Conservation (phyloP, 2,113 vertebrate species). For the Dicaeum eximium region DNA sequence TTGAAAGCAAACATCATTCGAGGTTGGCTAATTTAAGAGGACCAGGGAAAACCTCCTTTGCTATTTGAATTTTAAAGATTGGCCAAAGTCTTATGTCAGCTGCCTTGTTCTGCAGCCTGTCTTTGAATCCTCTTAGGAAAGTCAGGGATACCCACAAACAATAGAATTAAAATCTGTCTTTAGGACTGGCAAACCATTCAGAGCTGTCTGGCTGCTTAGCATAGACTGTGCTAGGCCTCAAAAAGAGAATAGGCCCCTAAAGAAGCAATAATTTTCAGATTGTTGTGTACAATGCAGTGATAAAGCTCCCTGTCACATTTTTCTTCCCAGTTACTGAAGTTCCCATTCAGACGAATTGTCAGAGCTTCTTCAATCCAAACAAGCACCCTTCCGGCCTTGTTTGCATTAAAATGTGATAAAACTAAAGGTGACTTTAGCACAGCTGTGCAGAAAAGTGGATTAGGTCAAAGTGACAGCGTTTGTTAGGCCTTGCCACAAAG, state of each 20-base stretch:
- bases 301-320: slow-evolving; percentile 94
- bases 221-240: slow-evolving; percentile 74
- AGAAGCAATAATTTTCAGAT: slow-evolving; percentile 83
- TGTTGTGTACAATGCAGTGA: slow-evolving; percentile 77
- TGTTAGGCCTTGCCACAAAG: slow-evolving; percentile 64
- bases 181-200: slow-evolving; percentile 68
- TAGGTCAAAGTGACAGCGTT: slow-evolving; percentile 84
- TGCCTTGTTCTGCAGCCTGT: slow-evolving; percentile 43
- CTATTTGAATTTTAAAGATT: slow-evolving; percentile 56
- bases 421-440: slow-evolving; percentile 84
- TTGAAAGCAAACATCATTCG: not conserved
- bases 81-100: slow-evolving; percentile 28
- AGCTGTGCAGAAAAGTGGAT: slow-evolving; percentile 89
- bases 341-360: slow-evolving; percentile 87
- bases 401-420: slow-evolving; percentile 94
- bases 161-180: slow-evolving; percentile 77
- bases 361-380: slow-evolving; percentile 77
- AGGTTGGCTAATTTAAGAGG: not conserved
- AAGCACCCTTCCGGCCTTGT: slow-evolving; percentile 82
- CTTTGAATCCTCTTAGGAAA: slow-evolving; percentile 77
- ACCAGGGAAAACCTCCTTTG: not conserved
- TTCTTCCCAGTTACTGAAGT: slow-evolving; percentile 87
- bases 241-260: slow-evolving; percentile 70
- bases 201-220: slow-evolving; percentile 77
- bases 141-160: slow-evolving; percentile 73